Evolutionary conservation across 2,888 invertebrate species (phyloP), one percentile per base, ranked within the genome.

Genomic region (Drosophila demipolita): DNA sequence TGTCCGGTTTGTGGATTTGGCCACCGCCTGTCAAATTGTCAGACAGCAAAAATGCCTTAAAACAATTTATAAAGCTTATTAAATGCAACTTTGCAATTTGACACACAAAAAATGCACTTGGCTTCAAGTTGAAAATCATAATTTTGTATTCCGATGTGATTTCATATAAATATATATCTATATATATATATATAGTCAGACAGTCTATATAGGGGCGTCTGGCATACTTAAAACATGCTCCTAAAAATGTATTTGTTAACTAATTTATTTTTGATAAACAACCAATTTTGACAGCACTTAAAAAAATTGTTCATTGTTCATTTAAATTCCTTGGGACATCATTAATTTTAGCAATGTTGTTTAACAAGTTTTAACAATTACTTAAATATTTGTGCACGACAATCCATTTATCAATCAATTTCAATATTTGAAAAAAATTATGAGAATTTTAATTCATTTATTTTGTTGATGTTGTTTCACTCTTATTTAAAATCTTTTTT

Each of bases 11-110:
- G 49, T 38, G 40, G 20, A 52, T 64, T 65, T 57, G 32, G 55
- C 50, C 60, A 38, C 55, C 57, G 75, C 55, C 75, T 78, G 75
- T 82, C 70, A 65, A 63, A 59, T 70, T 70, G 71, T 69, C 69
- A 62, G 65, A 65, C 82, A 75, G 40, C 70, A 67, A 69, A 74
- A 81, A 69, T 83, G 74, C 73, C 62, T 66, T 54, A 59, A 64
- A 66, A 78, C 64, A 68, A 80, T 80, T 73, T 80, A 50, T 60
- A 58, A 65, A 50, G 74, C 78, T 73, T 81, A 73, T 79, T 82
- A 79, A 74, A 71, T 71, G 80, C 83, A 69, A 65, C 55, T 65
- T 63, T 60, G 78, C 61, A 63, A 78, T 73, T 73, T 66, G 73
- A 52, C 66, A 66, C 35, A n/a, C 45, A 45, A 48, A 57, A 74